Evolutionary conservation across 2,797 vertebrate genomes (phyloP), one percentile per base, ranked within the genome.

Genomic region (Oreortyx pictus): DNA sequence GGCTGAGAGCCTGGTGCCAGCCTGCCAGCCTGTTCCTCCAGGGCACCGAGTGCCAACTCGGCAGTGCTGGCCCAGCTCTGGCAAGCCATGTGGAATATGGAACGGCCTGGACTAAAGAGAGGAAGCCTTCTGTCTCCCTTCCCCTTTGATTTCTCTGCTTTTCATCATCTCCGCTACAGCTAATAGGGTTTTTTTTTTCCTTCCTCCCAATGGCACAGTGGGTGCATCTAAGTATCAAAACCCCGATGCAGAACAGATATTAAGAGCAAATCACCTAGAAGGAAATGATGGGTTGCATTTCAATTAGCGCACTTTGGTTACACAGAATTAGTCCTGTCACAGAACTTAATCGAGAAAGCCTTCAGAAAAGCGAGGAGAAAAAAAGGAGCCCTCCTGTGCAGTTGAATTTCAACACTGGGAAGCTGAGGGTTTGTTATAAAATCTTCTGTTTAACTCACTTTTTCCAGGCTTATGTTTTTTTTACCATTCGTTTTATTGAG

Each of bases 181-280:
- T 90, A 85, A 83, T 90, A 92, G 79, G 82, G 31, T 6, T 84
- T 92, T 41, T 92, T 41, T 86, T 86, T 86, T 22, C 77, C 62
- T 76, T 54, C 37, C 41, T 94, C 60, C 86, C 88, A 76, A 9
- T 93, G 62, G 92, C 94, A 61, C 89, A 95, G 92, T 89, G 93
- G 80, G 72, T 89, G 81, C 89, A 72, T 79, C 89, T 31, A 47
- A 82, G 85, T 74, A 87, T 86, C 67, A 78, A 92, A 96, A 94
- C 56, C 56, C 82, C 52, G 65, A 61, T 93, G 81, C 80, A 82
- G 89, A 75, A 68, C 59, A 91, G 80, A 91, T 92, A 94, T 64
- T 87, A 92, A 85, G 88, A 94, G 56, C 68, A 82, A 94, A 94
- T 90, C 85, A 94, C 87, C 82, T 95, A 84, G 89, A 96, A 96